Evolutionary conservation across 2,888 invertebrate species (phyloP), one percentile per base, ranked within the genome.

Genomic region (Oxytorus armatus): DNA sequence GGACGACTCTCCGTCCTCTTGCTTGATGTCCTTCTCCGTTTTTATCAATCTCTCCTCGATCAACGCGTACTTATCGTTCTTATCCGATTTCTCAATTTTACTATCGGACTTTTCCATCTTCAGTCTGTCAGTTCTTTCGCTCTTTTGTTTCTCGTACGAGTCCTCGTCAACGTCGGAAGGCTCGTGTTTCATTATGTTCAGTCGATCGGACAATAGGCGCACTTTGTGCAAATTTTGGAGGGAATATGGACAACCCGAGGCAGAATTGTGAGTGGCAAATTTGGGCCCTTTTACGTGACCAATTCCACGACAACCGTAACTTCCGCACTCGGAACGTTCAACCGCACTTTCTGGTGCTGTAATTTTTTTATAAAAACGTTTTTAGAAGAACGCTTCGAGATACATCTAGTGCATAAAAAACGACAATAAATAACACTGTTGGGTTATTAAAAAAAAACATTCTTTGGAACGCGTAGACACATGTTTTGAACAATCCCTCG

Each of bases 221-320:
- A 89, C 93, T 83, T 92, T 92, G 82, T 93, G 92, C 61, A 94
- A 90, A 91, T 94, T 94, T 84, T 93, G 93, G 16, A 93, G 91
- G 0, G 94, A 93, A 92, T 97, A 97, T 0, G 97, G 97, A 90
- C 97, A 97, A 73, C 95, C 94, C 63, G 95, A 94, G n/a, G 95
- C 94, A 18, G 94, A 94, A 70, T 94, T 93, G 92, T 97, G 97
- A 65, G 94, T 95, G 81, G 95, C 94, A 90, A 95, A 95, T 89
- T 95, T 95, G 16, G 96, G 95, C 66, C 97, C 97, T 88, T 95
- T 95, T 59, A 95, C 94, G 89, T 98, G 97, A n/a, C 98, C 98
- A 86, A 96, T 94, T 11, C 98, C 98, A 82, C 96, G 95, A 90
- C 98, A 98, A 0, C 98, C 98, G 44, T 95, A 94, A 49, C 96